Base-by-base conservation (phyloP, 2,888 invertebrate genomes). In the Cosmia trapezina region DNA sequence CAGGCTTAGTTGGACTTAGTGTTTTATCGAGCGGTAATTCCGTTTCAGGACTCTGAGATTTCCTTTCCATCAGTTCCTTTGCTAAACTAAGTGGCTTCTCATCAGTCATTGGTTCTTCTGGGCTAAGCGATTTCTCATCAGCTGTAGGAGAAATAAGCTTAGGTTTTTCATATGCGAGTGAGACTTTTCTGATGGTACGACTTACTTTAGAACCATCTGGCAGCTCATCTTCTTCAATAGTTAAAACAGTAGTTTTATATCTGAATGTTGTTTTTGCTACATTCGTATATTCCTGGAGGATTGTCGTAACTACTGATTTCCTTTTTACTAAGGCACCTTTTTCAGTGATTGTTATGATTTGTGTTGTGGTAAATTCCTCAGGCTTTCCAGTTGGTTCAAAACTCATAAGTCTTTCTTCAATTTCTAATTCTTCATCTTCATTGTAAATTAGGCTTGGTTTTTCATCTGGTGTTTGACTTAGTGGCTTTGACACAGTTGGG, bases 91-190 rank as follows among this genome's bases (percentile, higher is more conserved):
- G 2, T 0, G 56, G 4, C 8, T 64, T 61, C 1, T 71, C 51
- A 28, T 66, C 59, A 22, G 22, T 9, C 33, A 54, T 28, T 43
- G 28, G 37, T 74, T 67, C 91, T 86, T 93, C 92, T 88, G 87
- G 86, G 89, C 90, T 87, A 85, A 90, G 90, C 90, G 91, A 91
- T 90, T 85, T 89, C 76, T 83, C 76, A 19, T 62, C 65, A 67
- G 41, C 11, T 37, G 53, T 33, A 11, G 57, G 41, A 59, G 56
- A 59, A 9, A 17, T 41, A 9, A 51, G 41, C 17, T 80, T 63
- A 8, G 86, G 86, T 68, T 67, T 86, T 68, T 84, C 74, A 59
- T 85, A 74, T 5, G 76, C 70, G 1, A 85, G 71, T 11, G 77
- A 78, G 2, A 86, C 81, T 54, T 80, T 82, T 70, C 85, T 81